phyloP scores from a whole-genome alignment of 1,140 invertebrate genomes.

The Hyposmocoma kahamanoa region DNA sequence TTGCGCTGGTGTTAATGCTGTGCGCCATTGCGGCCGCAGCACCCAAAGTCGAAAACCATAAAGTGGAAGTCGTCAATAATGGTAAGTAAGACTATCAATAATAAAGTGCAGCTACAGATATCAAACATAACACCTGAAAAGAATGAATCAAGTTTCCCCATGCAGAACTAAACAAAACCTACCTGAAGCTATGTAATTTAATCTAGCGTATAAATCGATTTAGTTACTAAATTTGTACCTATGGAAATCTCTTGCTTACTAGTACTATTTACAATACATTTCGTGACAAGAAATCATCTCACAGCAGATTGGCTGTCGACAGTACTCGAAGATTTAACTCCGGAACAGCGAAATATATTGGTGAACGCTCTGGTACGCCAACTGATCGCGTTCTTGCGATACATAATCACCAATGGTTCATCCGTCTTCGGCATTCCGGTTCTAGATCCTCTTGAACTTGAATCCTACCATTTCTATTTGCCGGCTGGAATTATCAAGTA shows the following conservation, averaged over 20 bases:
- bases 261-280: too few species aligned
- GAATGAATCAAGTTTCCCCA: too few species aligned
- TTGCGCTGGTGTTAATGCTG: slow-evolving; percentile 16
- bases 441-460: slow-evolving; percentile 42
- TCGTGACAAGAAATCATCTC: too few species aligned
- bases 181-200: too few species aligned
- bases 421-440: slow-evolving; percentile 32
- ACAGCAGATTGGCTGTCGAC: too few species aligned
- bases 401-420: slow-evolving; percentile 39
- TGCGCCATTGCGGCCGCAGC: slow-evolving; percentile 16
- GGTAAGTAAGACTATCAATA: neutral
- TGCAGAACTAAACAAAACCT: too few species aligned
- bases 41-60: slow-evolving; percentile 6
- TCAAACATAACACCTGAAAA: too few species aligned
- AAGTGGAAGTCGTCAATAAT: neutral
- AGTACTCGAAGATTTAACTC: too few species aligned
- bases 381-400: slow-evolving; percentile 33
- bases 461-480: slow-evolving; percentile 25
- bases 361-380: slow-evolving; percentile 39
- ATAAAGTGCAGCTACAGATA: too few species aligned
- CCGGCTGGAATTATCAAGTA: slow-evolving; percentile 50
- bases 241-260: too few species aligned
- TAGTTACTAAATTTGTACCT: too few species aligned
- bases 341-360: slow-evolving; percentile 24
- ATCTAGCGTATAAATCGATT: too few species aligned